phyloP scores from a whole-genome alignment of 1,140 invertebrate genomes.

The Drosophila carrolli region DNA sequence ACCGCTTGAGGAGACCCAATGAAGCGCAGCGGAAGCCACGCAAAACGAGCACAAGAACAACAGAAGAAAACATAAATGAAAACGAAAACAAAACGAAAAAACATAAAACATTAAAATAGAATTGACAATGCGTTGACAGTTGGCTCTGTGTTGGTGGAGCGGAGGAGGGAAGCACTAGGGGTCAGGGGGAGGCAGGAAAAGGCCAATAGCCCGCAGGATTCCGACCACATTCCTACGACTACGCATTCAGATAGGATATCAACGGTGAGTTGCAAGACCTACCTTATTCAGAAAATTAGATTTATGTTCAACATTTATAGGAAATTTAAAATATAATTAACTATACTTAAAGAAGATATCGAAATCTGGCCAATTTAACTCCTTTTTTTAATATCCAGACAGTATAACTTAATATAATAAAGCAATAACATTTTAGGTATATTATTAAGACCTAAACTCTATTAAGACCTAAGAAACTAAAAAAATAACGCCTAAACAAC shows the following conservation, averaged over 20 bases:
- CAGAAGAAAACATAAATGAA: slow-evolving; percentile 63
- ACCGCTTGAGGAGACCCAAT: slow-evolving; percentile 40
- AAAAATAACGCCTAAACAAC: too few species aligned
- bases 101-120: slow-evolving; percentile 83
- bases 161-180: neutral
- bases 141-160: slow-evolving; percentile 31
- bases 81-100: slow-evolving; percentile 58
- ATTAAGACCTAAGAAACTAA: too few species aligned
- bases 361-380: too few species aligned
- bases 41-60: slow-evolving; percentile 38
- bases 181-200: neutral
- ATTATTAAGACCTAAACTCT: too few species aligned
- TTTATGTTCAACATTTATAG: too few species aligned
- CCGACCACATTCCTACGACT: slow-evolving; percentile 13
- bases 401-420: too few species aligned
- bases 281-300: too few species aligned
- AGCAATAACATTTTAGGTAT: too few species aligned
- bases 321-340: too few species aligned
- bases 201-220: slow-evolving; percentile 43
- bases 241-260: neutral
- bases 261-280: too few species aligned
- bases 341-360: too few species aligned
- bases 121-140: slow-evolving; percentile 80
- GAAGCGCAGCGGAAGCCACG: slow-evolving; percentile 75
- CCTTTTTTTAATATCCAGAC: too few species aligned